phyloP scores from a whole-genome alignment of 2,888 invertebrate genomes.

The Onchidella celtica region DNA sequence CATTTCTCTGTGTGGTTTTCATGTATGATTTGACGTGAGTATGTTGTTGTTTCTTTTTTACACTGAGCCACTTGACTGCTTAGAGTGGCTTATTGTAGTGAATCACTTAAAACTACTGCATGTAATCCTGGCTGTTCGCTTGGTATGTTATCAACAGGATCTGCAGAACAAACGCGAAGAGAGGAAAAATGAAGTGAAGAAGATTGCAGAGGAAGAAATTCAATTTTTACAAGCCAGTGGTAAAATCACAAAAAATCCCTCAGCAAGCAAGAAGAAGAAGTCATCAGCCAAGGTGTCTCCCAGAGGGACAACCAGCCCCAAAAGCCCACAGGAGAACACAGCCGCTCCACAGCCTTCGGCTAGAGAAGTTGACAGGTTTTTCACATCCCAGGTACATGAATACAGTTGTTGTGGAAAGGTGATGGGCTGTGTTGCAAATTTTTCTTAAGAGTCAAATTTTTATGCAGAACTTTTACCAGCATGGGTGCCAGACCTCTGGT shows the following conservation, averaged over 20 bases:
- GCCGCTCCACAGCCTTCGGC: background rate
- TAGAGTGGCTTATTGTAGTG: too few relatives aligned
- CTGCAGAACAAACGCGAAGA: slow-evolving; percentile 76
- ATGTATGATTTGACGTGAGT: too few relatives aligned
- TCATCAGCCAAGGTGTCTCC: slow-evolving; percentile 12
- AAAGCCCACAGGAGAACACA: background rate
- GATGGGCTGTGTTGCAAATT: background rate
- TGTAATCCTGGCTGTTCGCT: too few relatives aligned
- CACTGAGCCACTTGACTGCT: too few relatives aligned
- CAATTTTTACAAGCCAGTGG: slow-evolving; percentile 73
- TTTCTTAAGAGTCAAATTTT: too few relatives aligned
- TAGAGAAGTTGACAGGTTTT: background rate
- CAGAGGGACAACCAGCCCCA: background rate
- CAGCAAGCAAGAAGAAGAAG: slow-evolving; percentile 61
- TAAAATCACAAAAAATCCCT: slow-evolving; percentile 69
- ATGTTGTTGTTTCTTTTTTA: too few relatives aligned
- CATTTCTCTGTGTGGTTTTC: too few relatives aligned
- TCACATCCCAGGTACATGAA: slow-evolving; percentile 10
- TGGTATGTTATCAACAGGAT: too few relatives aligned
- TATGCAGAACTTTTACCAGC: too few relatives aligned
- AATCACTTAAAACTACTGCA: too few relatives aligned
- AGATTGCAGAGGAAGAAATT: slow-evolving; percentile 75
- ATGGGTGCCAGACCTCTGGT: too few relatives aligned
- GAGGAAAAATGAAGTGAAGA: slow-evolving; percentile 71
- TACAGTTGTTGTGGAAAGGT: background rate